Evolutionary conservation across 2,888 invertebrate genomes (phyloP).

Genomic region (Nemotelus nigrinus): DNA sequence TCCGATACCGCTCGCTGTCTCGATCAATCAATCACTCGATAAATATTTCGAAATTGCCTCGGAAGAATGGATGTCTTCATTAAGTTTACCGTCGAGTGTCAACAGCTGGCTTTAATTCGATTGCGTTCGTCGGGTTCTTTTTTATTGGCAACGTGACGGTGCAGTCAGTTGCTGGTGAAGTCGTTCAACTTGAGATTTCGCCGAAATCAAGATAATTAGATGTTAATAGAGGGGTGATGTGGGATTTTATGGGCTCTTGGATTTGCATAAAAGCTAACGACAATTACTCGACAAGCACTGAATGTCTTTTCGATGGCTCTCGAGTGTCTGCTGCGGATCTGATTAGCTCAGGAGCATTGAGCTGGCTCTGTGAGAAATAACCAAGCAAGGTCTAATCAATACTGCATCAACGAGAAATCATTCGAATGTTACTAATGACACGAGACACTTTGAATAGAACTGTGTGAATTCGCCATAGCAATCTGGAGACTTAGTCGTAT

Average conservation of each 20-base stretch:
- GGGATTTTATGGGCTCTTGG: conserved; percentile 25
- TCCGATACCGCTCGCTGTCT: conserved; percentile 29
- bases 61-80: conserved; percentile 37
- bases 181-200: conserved; percentile 36
- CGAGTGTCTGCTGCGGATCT: too few species aligned
- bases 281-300: conserved; percentile 5
- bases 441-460: too few species aligned
- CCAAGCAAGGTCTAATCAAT: too few species aligned
- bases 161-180: background rate
- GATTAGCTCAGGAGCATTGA: too few species aligned
- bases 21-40: conserved; percentile 44
- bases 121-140: background rate
- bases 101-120: conserved; percentile 41
- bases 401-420: too few species aligned
- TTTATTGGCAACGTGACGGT: background rate
- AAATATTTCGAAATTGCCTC: conserved; percentile 39
- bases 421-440: too few species aligned
- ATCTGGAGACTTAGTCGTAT: too few species aligned
- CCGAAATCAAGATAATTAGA: conserved; percentile 28
- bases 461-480: too few species aligned
- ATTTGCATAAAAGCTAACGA: conserved; percentile 33
- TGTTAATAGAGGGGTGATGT: conserved; percentile 32
- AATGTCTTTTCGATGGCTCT: background rate
- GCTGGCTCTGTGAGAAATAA: too few species aligned
- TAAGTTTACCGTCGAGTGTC: conserved; percentile 35